These are phyloP conservation scores for Syritta pipiens DNA, from an alignment of 2,888 invertebrate genomes.

Conservation along the genomic window DNA sequence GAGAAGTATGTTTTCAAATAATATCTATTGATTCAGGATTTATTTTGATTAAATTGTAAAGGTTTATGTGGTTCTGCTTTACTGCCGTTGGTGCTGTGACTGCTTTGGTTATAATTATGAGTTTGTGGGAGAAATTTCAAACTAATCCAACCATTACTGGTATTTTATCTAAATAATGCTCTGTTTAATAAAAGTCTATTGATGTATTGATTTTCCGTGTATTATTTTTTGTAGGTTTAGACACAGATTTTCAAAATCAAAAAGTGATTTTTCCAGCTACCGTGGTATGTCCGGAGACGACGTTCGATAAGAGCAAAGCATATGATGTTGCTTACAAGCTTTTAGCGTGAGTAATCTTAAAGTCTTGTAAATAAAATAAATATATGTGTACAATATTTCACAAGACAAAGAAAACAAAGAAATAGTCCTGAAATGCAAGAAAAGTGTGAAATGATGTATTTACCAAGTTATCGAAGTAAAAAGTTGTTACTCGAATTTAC, in stretches of 20 bases:
- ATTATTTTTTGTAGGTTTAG: conserved; percentile 81
- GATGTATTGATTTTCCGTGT: too few species aligned
- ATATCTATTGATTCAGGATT: background rate
- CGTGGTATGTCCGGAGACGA: conserved; percentile 83
- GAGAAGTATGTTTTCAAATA: conserved; percentile 84
- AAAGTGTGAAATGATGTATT: too few species aligned
- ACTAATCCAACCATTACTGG: conserved; percentile 91
- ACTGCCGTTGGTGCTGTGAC: conserved; percentile 85
- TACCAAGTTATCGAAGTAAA: too few species aligned
- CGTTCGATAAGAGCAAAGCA: conserved; percentile 80
- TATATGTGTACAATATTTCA: too few species aligned
- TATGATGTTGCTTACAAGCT: conserved; percentile 73
- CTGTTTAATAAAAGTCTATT: too few species aligned
- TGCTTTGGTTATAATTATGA: conserved; percentile 87
- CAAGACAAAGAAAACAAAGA: too few species aligned
- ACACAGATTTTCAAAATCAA: conserved; percentile 90
- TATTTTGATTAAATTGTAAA: conserved; percentile 74
- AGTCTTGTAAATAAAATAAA: background rate
- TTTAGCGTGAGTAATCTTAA: conserved; percentile 73
- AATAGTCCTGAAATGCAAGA: too few species aligned
- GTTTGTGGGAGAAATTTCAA: conserved; percentile 90
- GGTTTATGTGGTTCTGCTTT: conserved; percentile 90
- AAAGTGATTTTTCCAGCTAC: conserved; percentile 88
- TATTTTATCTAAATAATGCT: too few species aligned
- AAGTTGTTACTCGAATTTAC: too few species aligned